These are phyloP conservation scores for Siniperca obscura DNA, from an alignment of 2,797 vertebrate genomes.

Conservation along the genomic window DNA sequence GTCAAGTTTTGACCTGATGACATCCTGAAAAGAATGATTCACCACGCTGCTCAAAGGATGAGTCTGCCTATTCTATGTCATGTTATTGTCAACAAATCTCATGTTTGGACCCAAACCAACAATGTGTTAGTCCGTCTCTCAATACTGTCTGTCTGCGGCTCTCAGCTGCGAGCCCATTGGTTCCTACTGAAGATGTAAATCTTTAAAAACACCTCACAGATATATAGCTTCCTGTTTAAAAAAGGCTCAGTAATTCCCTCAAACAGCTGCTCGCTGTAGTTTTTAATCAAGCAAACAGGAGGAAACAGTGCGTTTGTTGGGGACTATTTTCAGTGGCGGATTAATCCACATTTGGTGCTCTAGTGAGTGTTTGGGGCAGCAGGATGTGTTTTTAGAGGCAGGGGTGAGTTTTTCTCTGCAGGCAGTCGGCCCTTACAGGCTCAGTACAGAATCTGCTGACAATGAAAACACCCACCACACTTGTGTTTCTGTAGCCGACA, in stretches of 20 bases:
- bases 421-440: background rate
- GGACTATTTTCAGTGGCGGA: background rate
- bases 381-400: background rate
- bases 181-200: too few species aligned
- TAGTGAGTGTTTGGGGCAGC: background rate
- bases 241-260: too few species aligned
- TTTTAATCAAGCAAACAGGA: background rate
- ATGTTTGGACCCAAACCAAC: too few species aligned
- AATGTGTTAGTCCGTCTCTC: too few species aligned
- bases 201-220: background rate
- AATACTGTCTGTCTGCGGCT: too few species aligned
- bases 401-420: background rate
- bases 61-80: too few species aligned
- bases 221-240: background rate
- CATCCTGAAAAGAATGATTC: too few species aligned
- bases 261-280: too few species aligned
- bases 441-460: background rate
- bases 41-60: too few species aligned
- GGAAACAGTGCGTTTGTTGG: background rate
- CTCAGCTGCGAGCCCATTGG: too few species aligned
- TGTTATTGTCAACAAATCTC: too few species aligned
- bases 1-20: too few species aligned
- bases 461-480: conserved; percentile 11
- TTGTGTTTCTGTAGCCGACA: conserved; percentile 3
- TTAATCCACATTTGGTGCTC: background rate